Evolutionary conservation across 2,797 vertebrate genomes (phyloP).

Genomic region (Sandelia bainsii): DNA sequence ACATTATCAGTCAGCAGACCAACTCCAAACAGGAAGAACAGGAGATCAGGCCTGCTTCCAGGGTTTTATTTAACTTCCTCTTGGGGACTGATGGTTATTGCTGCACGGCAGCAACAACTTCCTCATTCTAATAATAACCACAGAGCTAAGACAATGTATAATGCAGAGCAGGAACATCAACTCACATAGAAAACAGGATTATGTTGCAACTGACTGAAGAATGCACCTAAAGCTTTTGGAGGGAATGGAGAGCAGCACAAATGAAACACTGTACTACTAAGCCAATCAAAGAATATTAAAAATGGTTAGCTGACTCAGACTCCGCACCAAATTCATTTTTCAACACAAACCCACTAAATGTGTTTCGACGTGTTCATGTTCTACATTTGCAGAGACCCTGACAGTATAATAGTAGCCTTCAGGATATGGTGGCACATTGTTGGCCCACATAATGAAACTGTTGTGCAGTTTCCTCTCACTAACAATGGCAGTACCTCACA

Average conservation of each 20-base stretch:
- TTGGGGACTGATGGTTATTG: conserved; percentile 58
- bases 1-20: conserved; percentile 69
- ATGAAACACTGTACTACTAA: conserved; percentile 6
- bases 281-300: conserved; percentile 1
- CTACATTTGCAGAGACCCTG: conserved; percentile 48
- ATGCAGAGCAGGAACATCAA: conserved; percentile 26
- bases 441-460: conserved; percentile 45
- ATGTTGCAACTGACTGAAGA: neutral
- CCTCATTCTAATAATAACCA: conserved; percentile 70
- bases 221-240: conserved; percentile 11
- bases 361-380: conserved; percentile 29
- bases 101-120: conserved; percentile 60
- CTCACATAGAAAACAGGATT: conserved; percentile 27
- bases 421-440: conserved; percentile 44
- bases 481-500: conserved; percentile 13
- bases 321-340: conserved; percentile 25
- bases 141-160: conserved; percentile 22
- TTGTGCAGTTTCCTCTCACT: conserved; percentile 33
- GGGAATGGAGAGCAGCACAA: conserved; percentile 10
- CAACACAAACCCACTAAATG: conserved; percentile 32
- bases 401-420: conserved; percentile 57
- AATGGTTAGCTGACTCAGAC: neutral
- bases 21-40: conserved; percentile 69
- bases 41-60: conserved; percentile 58
- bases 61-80: conserved; percentile 67